These are phyloP conservation scores for Lepidothrix coronata DNA, from an alignment of 2,113 vertebrate species.

Conservation along the genomic window DNA sequence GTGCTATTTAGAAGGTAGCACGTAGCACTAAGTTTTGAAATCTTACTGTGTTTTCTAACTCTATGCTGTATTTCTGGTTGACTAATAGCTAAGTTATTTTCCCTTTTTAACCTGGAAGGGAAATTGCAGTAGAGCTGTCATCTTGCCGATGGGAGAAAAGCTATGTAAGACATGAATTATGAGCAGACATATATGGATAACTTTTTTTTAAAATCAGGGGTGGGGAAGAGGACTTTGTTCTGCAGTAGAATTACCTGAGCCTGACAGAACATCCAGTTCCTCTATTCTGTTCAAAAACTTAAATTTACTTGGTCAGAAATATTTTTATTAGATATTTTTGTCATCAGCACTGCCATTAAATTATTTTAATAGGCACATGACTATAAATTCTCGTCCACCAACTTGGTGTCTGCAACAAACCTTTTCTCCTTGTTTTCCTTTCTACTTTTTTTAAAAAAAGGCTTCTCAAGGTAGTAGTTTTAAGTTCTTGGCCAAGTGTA, in stretches of 20 bases:
- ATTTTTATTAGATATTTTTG: not conserved
- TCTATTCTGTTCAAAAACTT: not conserved
- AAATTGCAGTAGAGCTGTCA: not conserved
- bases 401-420: not conserved
- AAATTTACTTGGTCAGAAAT: not conserved
- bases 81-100: not conserved
- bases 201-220: not conserved
- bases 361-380: not conserved
- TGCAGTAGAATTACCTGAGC: not conserved
- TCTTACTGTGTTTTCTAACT: not conserved
- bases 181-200: not conserved
- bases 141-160: not conserved
- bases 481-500: not conserved
- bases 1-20: not conserved
- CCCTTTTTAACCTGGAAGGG: not conserved
- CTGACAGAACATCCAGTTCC: not conserved
- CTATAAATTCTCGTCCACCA: not conserved
- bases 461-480: not conserved
- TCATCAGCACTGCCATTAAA: not conserved
- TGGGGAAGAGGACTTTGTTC: not conserved
- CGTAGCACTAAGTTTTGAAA: slow-evolving; percentile 9
- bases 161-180: not conserved
- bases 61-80: not conserved
- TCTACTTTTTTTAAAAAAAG: not conserved
- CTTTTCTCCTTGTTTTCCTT: not conserved